These are phyloP conservation scores for Drosophila simulans DNA, from an alignment of 1,140 invertebrate species.

Conservation along the genomic window DNA sequence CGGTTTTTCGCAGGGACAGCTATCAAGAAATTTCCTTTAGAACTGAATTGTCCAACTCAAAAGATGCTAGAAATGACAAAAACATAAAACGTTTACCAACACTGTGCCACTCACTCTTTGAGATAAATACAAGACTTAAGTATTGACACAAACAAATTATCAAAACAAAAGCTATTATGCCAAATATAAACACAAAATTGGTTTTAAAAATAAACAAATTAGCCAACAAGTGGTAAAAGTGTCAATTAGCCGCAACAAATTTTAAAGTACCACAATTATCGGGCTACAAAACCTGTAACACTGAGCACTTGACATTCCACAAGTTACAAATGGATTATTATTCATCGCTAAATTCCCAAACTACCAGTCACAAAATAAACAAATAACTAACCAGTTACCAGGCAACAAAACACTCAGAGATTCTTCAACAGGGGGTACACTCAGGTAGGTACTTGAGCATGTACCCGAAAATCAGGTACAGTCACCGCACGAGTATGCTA, in stretches of 20 bases:
- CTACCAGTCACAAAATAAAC: slow-evolving; percentile 26
- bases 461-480: slow-evolving; percentile 26
- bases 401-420: slow-evolving; percentile 17
- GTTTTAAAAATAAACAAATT: neutral
- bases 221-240: neutral
- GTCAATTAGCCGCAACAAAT: slow-evolving; percentile 7
- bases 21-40: too few relatives aligned
- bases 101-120: neutral
- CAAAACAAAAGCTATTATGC: neutral
- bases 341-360: slow-evolving; percentile 38
- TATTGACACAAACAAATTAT: neutral
- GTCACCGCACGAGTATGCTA: slow-evolving; percentile 34
- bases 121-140: neutral
- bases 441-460: neutral
- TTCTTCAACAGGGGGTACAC: slow-evolving; percentile 21
- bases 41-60: too few relatives aligned
- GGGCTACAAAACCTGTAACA: slow-evolving; percentile 7
- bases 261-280: slow-evolving; percentile 11
- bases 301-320: slow-evolving; percentile 9
- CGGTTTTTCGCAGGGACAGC: too few relatives aligned
- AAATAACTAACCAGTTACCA: slow-evolving; percentile 28
- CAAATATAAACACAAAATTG: neutral
- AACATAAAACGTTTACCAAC: neutral
- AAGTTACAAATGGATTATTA: slow-evolving; percentile 22
- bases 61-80: too few relatives aligned